phyloP scores from a whole-genome alignment of 2,797 vertebrate genomes.

The Chelonia mydas region DNA sequence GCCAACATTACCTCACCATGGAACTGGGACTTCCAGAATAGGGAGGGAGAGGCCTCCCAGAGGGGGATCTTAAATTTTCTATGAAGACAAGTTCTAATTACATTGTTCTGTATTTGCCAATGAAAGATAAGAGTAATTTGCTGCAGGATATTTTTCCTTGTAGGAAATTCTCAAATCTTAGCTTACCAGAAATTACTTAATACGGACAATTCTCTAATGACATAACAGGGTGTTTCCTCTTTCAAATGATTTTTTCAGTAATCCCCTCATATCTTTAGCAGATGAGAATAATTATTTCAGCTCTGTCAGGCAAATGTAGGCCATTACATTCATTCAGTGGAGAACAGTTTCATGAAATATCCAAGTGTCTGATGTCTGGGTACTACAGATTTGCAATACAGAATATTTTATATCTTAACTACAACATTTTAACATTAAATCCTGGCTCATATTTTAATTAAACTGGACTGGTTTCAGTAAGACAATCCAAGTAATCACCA shows the following conservation, averaged over 20 bases:
- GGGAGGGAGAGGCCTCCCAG: neutral
- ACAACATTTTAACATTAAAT: neutral
- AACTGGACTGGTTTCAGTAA: neutral
- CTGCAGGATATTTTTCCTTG: neutral
- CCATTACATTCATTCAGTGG: conserved; percentile 3
- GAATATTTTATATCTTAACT: neutral
- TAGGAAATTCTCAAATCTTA: neutral
- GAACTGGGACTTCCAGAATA: neutral
- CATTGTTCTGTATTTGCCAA: neutral
- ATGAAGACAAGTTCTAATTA: neutral
- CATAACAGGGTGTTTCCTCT: neutral
- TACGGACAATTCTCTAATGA: conserved; percentile 4
- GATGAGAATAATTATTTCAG: neutral
- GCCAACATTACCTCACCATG: neutral
- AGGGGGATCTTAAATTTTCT: neutral
- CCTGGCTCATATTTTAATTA: neutral
- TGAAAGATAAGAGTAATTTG: neutral
- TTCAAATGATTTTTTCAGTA: conserved; percentile 42
- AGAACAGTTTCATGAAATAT: neutral
- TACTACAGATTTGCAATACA: neutral
- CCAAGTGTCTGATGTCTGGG: neutral
- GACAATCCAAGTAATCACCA: neutral
- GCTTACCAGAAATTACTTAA: conserved; percentile 13
- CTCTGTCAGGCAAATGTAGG: conserved; percentile 9
- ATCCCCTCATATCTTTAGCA: neutral